phyloP scores from a whole-genome alignment of 2,113 vertebrate species.

The Tenebrosternarchus preto region DNA sequence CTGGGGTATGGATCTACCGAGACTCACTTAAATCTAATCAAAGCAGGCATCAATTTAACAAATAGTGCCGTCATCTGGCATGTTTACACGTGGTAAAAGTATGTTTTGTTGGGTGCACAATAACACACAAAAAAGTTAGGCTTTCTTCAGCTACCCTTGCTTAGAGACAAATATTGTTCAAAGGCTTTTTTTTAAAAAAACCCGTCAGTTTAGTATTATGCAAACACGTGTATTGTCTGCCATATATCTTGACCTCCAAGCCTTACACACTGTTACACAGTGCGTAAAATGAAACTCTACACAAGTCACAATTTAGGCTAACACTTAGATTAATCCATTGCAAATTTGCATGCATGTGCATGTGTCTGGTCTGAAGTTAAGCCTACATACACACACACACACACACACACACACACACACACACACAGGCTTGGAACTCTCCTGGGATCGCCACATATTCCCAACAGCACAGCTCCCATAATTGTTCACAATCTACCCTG shows the following conservation, averaged over 20 bases:
- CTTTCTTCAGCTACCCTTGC: too few species aligned
- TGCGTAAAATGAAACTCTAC: background rate
- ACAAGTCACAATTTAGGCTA: constrained; percentile 11
- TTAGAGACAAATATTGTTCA: too few species aligned
- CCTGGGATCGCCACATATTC: constrained; percentile 47
- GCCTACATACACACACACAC: background rate
- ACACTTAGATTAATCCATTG: constrained; percentile 14
- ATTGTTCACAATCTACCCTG: constrained; percentile 65
- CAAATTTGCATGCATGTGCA: constrained; percentile 6
- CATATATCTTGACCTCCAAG: too few species aligned
- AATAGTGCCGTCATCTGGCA: constrained; percentile 47
- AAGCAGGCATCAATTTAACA: constrained; percentile 51
- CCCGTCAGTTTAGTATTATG: too few species aligned
- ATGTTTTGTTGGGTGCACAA: constrained; percentile 33
- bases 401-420: constrained; percentile 28
- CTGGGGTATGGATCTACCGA: constrained; percentile 56
- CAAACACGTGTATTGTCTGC: too few species aligned
- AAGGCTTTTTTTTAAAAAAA: too few species aligned
- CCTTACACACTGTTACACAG: too few species aligned
- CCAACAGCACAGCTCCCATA: constrained; percentile 53
- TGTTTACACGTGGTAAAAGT: constrained; percentile 55
- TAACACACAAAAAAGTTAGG: background rate
- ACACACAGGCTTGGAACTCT: constrained; percentile 34
- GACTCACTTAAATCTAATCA: constrained; percentile 61
- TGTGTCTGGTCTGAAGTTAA: background rate